Base-by-base conservation (phyloP, 2,888 invertebrate genomes). In the Arctia plantaginis region DNA sequence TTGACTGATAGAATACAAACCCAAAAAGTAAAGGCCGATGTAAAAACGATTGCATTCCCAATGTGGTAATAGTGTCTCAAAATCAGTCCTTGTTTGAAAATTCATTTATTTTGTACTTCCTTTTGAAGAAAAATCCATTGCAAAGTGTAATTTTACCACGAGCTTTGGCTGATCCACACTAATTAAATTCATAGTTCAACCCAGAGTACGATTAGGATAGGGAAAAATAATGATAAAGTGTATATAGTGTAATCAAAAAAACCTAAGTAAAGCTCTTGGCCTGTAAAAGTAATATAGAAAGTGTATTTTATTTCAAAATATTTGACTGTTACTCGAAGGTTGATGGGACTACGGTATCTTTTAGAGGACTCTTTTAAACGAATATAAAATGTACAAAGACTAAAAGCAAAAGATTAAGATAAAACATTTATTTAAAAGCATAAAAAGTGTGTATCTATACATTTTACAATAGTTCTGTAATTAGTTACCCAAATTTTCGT, bases 321-420 rank as follows among this genome's bases (percentile, higher is more conserved):
- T 71, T 78, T 23, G 69, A 67, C 67, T n/a, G 15, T 59, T 27
- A 55, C 27, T 27, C 69, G 71, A 75, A 67, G 78, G 74, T 78
- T 66, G 47, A 13, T 62, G 51, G 33, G 69, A 55, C 65, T 41
- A 67, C 67, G 15, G 62, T 71, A 73, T 79, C 76, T 72, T 79
- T 81, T 75, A 79, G 39, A 39, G 55, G 65, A 30, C 69, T 72
- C 47, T 69, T 77, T 79, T 15, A 73, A 77, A 77, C 67, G 77
- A 80, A 77, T 73, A 44, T 20, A 69, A 65, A 80, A 74, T 70
- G 73, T 55, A 44, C 33, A 69, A 69, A 55, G 62, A 78, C 74
- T 75, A 72, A 76, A 78, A 80, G 20, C 69, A 66, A 72, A 62
- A 70, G 73, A 77, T 77, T 76, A 67, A 75, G 71, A 77, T 73